These are phyloP conservation scores for Neosalanx taihuensis DNA, from an alignment of 2,797 vertebrate species.

Conservation along the genomic window DNA sequence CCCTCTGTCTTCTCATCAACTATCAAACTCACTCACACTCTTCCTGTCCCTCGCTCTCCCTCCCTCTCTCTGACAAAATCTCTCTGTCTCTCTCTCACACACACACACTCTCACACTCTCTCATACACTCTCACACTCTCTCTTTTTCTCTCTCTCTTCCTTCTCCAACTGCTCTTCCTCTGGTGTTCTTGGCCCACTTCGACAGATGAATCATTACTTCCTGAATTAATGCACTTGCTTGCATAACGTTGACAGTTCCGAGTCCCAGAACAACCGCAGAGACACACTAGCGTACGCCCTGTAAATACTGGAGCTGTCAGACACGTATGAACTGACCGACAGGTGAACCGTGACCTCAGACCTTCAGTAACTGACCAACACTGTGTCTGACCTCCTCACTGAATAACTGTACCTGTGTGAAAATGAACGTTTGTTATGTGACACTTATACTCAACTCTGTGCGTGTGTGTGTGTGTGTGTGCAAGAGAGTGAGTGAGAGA, in stretches of 20 bases:
- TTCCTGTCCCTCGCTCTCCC: not conserved
- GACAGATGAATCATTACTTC: conserved; percentile 10
- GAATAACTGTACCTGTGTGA: not conserved
- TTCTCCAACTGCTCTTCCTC: not conserved
- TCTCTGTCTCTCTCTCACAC: not conserved
- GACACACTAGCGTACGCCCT: not conserved
- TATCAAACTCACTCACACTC: not conserved
- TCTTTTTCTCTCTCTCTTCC: not conserved
- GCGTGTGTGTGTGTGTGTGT: conserved; percentile 3
- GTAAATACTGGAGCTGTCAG: not conserved
- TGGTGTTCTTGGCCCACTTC: conserved; percentile 12
- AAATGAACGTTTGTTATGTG: not conserved
- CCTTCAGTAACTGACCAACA: not conserved
- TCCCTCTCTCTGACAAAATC: not conserved
- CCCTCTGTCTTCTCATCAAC: not conserved
- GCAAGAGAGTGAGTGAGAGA: not conserved
- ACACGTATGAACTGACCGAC: not conserved
- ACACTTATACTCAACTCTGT: not conserved
- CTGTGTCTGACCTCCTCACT: not conserved
- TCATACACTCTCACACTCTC: not conserved
- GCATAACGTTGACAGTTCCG: conserved; percentile 4
- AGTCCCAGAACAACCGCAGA: not conserved
- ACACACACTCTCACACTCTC: not conserved
- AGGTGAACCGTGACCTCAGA: not conserved
- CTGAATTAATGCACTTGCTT: conserved; percentile 8